Percentiles rank a stretch among this genome's conserved stretches.
Conservation (phyloP, 2,888 invertebrate genomes). For the Tolmerus cingulatus region DNA sequence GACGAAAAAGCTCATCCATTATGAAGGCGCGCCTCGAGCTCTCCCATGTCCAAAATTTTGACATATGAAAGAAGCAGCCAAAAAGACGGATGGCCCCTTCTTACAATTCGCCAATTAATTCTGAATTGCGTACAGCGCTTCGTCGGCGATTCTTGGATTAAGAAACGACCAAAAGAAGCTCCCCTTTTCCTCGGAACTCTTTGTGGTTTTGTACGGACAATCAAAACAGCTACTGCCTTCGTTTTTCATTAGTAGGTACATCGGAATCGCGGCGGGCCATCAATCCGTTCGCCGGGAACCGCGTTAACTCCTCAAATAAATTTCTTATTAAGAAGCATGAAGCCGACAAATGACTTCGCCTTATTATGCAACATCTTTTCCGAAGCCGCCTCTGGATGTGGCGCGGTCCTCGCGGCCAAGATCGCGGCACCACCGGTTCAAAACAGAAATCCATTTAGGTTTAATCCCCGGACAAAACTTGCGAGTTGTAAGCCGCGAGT, state of each 20-base stretch:
- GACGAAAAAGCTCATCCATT: neutral
- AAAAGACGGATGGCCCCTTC: neutral
- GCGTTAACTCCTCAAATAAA: slow-evolving; percentile 23
- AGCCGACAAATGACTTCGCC: slow-evolving; percentile 33
- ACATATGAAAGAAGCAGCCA: neutral
- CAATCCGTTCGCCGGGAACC: neutral
- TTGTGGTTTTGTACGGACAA: neutral
- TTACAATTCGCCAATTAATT: neutral
- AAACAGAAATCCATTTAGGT: slow-evolving; percentile 32
- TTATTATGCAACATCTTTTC: neutral
- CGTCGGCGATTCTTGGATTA: neutral
- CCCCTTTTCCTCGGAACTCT: neutral
- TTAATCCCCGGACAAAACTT: slow-evolving; percentile 24
- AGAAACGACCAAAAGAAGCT: neutral
- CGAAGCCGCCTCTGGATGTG: neutral
- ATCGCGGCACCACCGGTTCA: neutral
- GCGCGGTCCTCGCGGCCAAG: neutral
- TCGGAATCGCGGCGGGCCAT: neutral
- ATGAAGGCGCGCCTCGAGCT: neutral
- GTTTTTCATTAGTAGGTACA: neutral
- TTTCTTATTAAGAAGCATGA: slow-evolving; percentile 27
- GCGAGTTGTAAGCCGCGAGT: neutral
- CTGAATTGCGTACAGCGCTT: neutral
- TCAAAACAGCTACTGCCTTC: slow-evolving; percentile 14
- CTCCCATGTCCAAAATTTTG: neutral